These are phyloP conservation scores for Procambarus virginalis DNA, from an alignment of 1,140 invertebrate genomes.

Conservation along the genomic window DNA sequence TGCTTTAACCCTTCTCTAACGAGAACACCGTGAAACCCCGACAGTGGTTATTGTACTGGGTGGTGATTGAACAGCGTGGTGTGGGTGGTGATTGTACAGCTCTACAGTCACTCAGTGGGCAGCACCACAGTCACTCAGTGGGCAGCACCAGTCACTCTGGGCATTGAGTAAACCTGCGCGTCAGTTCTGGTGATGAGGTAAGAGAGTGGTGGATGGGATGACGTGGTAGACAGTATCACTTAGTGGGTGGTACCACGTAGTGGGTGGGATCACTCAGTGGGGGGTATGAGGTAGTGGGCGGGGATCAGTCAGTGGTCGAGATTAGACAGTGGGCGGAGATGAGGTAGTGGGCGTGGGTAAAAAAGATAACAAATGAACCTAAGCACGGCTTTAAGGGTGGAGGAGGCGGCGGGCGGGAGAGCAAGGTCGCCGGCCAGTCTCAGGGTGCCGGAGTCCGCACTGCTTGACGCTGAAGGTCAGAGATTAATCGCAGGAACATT, in stretches of 20 bases:
- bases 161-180: no score
- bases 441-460: not conserved
- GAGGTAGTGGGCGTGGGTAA: not conserved
- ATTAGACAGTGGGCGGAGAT: not conserved
- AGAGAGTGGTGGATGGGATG: no score
- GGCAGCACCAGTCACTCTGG: no score
- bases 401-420: not conserved
- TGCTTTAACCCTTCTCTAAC: no score
- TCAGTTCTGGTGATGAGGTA: no score
- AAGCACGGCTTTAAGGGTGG: not conserved
- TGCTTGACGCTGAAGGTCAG: not conserved
- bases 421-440: conserved; percentile 19
- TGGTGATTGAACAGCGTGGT: no score
- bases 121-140: no score
- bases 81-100: not conserved
- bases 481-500: conserved; percentile 19
- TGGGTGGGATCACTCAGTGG: not conserved
- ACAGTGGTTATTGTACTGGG: no score
- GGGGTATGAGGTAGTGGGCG: not conserved
- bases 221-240: not conserved
- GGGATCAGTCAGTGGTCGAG: not conserved
- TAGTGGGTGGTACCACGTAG: not conserved
- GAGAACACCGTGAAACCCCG: no score
- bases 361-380: no score
- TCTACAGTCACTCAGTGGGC: no score